Evolutionary conservation across 2,888 invertebrate genomes (phyloP).

Genomic region (Melikaiella ostensackeni): DNA sequence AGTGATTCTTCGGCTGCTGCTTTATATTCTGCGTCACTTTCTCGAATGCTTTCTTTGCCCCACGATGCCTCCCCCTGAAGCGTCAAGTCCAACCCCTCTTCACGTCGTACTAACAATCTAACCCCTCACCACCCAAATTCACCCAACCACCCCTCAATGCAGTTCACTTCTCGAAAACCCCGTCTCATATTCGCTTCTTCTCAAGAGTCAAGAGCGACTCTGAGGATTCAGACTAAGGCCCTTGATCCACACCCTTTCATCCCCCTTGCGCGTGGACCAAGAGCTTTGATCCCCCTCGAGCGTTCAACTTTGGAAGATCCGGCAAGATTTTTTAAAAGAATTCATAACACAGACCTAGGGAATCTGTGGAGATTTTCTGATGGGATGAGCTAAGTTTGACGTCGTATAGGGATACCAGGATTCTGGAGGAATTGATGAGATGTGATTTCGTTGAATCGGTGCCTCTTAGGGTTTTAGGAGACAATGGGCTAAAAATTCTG

Average conservation of each 20-base stretch:
- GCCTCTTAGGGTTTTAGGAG: neutral
- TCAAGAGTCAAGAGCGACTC: slow-evolving; percentile 51
- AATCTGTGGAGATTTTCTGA: slow-evolving; percentile 54
- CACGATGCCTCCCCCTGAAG: slow-evolving; percentile 53
- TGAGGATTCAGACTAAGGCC: slow-evolving; percentile 69
- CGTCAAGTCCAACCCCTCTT: slow-evolving; percentile 44
- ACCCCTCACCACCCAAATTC: slow-evolving; percentile 35
- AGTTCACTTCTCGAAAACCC: slow-evolving; percentile 52
- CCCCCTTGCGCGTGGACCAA: slow-evolving; percentile 55
- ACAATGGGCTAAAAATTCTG: neutral
- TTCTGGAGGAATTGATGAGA: slow-evolving; percentile 49
- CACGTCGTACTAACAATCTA: slow-evolving; percentile 35
- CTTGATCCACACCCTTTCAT: slow-evolving; percentile 71
- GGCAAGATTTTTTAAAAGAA: slow-evolving; percentile 70
- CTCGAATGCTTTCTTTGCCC: slow-evolving; percentile 56
- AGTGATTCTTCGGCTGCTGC: slow-evolving; percentile 67
- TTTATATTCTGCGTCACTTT: slow-evolving; percentile 74
- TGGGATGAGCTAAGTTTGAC: slow-evolving; percentile 55
- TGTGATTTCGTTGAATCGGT: neutral
- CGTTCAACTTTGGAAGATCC: slow-evolving; percentile 68
- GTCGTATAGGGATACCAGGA: slow-evolving; percentile 48
- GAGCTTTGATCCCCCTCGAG: slow-evolving; percentile 69
- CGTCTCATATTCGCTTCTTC: slow-evolving; percentile 57
- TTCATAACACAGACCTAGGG: slow-evolving; percentile 69
- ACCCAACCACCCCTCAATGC: slow-evolving; percentile 34